These are phyloP conservation scores for Sinelater perroti DNA, from an alignment of 2,888 invertebrate species.

Conservation along the genomic window DNA sequence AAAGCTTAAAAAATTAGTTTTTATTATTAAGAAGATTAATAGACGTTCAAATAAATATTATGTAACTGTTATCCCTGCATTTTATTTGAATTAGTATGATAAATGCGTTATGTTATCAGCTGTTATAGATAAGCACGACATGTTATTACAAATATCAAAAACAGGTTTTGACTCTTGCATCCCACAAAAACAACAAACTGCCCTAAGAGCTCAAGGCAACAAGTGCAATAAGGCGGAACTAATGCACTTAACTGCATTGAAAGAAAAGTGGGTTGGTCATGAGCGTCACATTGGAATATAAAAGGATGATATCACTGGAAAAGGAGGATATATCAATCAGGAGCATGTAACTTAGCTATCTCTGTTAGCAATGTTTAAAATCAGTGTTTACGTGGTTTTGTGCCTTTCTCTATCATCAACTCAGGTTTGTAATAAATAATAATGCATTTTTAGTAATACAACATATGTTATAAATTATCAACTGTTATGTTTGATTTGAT, in stretches of 20 bases:
- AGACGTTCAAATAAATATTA: no score
- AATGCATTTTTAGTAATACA: no score
- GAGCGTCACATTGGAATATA: conserved; percentile 2
- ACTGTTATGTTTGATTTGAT: no score
- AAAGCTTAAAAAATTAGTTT: no score
- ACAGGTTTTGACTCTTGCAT: no score
- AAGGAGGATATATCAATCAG: background rate
- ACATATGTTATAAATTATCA: conserved; percentile 1
- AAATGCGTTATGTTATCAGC: no score
- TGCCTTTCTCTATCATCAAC: background rate
- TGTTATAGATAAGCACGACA: no score
- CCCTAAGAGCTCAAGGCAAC: background rate
- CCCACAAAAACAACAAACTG: no score
- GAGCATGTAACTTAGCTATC: background rate
- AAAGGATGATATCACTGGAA: background rate
- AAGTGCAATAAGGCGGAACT: background rate
- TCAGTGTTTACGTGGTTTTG: conserved; percentile 2
- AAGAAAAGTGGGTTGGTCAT: conserved; percentile 1
- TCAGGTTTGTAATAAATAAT: background rate
- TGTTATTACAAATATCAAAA: no score
- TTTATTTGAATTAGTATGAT: no score
- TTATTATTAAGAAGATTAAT: no score
- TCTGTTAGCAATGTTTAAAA: background rate
- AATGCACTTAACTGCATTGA: conserved; percentile 1
- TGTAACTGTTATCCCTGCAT: no score